Base-by-base conservation (phyloP, 2,113 vertebrate species). In the Spheniscus mendiculus region DNA sequence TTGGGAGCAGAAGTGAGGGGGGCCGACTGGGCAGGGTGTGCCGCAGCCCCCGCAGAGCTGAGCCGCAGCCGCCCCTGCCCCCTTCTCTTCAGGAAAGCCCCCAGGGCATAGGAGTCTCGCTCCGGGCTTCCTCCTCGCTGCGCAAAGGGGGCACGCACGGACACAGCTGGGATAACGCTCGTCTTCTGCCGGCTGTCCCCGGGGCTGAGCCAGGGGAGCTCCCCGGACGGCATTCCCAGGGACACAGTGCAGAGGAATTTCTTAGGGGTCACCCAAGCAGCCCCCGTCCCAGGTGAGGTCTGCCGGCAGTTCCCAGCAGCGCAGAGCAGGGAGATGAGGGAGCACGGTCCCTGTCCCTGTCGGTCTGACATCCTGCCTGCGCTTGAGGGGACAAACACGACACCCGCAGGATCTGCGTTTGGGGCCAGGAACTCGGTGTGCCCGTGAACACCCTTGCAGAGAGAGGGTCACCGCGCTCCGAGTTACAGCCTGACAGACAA, bases 1-100 rank as follows among this genome's bases (percentile, higher is more conserved):
- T 3, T 1, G 1, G 2, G 70, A 49, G 62, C 67, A 3, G 63
- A 26, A 30, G 56, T 0, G 1, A 17, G 25, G 32, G 7, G 7
- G 15, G 11, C 44, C 13, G 52, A 10, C 53, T 9, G 82, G 62
- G 86, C 45, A 52, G 63, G 65, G 36, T 0, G 26, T 10, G 81
- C 30, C 1, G 5, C 71, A 44, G 55, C n/a, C 49, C 65, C 42
- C 6, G 1, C 42, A 7, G 42, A 56, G 36, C 45, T 13, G 34
- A 58, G 44, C 73, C 1, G 0, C 17, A 4, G 26, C 52, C 3
- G 1, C n/a, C 20, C 20, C 38, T 21, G 23, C 20, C 34, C 32
- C 32, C 9, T 30, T 12, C 49, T 9, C 49, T 21, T 25, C 67
- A 13, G 61, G 20, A 55, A 27, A 80, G 61, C 26, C 34, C 8